Conservation (phyloP, 1,140 invertebrate genomes). For the Odontomachus brunneus region DNA sequence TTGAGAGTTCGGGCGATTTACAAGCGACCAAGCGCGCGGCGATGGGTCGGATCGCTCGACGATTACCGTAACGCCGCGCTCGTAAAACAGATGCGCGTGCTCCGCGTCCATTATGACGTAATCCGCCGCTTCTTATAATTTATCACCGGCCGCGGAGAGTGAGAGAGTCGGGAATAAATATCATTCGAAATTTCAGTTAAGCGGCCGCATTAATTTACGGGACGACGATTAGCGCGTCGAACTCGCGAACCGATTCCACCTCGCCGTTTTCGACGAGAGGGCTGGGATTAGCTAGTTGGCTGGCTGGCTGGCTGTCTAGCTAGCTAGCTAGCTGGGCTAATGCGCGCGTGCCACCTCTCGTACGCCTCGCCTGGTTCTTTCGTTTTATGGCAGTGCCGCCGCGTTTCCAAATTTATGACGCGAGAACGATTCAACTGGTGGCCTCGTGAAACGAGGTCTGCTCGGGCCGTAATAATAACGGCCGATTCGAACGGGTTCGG, state of each 20-base stretch:
- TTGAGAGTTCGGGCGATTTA: constrained; percentile 73
- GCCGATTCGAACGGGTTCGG: constrained; percentile 16
- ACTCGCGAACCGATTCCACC: constrained; percentile 41
- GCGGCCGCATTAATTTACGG: constrained; percentile 53
- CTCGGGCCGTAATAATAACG: not conserved
- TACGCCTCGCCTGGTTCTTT: constrained; percentile 29
- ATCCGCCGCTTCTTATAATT: constrained; percentile 60
- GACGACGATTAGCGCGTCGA: constrained; percentile 55
- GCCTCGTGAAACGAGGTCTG: constrained; percentile 7
- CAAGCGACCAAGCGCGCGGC: constrained; percentile 67
- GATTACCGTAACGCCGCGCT: constrained; percentile 76
- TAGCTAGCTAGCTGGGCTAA: not conserved
- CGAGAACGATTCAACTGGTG: constrained; percentile 54
- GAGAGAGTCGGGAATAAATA: constrained; percentile 33
- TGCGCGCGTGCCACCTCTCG: constrained; percentile 25
- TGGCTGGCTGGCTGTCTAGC: too few relatives aligned
- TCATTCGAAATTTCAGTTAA: constrained; percentile 60
- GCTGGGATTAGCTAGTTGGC: constrained; percentile 1
- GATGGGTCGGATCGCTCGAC: constrained; percentile 74
- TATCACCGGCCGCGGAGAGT: constrained; percentile 24
- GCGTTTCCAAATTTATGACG: constrained; percentile 55
- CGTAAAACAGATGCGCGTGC: constrained; percentile 67
- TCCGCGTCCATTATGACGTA: constrained; percentile 57
- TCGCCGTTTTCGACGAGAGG: constrained; percentile 41
- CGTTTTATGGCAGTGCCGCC: constrained; percentile 33